A percentile compares a stretch with the other conserved stretches of the same genome.
These are phyloP conservation scores for Yponomeuta evonymella DNA, from an alignment of 2,888 invertebrate genomes.

Conservation along the genomic window DNA sequence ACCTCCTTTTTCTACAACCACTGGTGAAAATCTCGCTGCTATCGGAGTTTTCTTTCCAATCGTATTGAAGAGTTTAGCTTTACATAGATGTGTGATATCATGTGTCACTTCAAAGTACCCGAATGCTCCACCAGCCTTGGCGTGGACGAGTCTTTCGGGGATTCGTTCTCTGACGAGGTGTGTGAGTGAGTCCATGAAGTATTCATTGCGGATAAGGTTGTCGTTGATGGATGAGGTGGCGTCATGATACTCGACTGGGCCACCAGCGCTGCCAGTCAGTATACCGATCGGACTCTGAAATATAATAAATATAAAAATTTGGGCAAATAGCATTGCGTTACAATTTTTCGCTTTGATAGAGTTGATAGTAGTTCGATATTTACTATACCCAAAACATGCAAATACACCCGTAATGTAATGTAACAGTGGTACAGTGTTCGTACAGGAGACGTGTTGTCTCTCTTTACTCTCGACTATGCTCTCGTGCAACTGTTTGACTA, in stretches of 20 bases:
- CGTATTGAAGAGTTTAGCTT: conserved; percentile 82
- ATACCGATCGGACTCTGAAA: conserved; percentile 67
- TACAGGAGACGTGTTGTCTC: background rate
- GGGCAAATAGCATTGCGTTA: too few species aligned
- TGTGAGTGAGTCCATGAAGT: conserved; percentile 82
- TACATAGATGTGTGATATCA: conserved; percentile 84
- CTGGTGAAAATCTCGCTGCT: conserved; percentile 86
- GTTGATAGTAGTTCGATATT: too few species aligned
- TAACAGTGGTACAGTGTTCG: too few species aligned
- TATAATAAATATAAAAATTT: conserved; percentile 21
- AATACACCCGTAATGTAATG: too few species aligned
- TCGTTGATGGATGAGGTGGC: conserved; percentile 85
- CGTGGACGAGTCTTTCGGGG: conserved; percentile 93
- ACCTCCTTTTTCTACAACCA: conserved; percentile 89
- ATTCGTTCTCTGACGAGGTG: conserved; percentile 92
- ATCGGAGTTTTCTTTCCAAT: conserved; percentile 86
- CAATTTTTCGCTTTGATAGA: too few species aligned
- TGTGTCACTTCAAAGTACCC: conserved; percentile 90
- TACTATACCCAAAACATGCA: too few species aligned
- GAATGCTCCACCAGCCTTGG: conserved; percentile 93
- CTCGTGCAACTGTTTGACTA: background rate
- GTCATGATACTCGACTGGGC: conserved; percentile 82
- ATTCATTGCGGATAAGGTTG: conserved; percentile 85
- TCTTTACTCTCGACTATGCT: background rate
- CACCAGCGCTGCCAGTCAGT: conserved; percentile 85